Percentiles rank a stretch among this genome's conserved stretches.
These are phyloP conservation scores for Scaptodrosophila lebanonensis DNA, from an alignment of 1,140 invertebrate genomes.

Conservation along the genomic window DNA sequence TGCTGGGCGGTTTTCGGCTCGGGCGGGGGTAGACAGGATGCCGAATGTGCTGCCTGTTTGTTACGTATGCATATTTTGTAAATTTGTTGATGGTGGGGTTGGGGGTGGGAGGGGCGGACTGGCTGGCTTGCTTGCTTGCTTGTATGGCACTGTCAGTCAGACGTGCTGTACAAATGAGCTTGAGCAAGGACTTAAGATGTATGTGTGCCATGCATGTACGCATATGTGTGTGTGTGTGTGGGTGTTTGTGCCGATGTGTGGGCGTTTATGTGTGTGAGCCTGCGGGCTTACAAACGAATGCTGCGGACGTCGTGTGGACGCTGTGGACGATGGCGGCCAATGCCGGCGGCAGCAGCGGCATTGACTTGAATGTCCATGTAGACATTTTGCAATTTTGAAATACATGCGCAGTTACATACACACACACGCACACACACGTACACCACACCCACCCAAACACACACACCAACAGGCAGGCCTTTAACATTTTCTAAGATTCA, in stretches of 20 bases:
- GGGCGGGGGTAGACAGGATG: constrained; percentile 43
- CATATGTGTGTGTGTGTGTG: constrained; percentile 8
- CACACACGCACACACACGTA: constrained; percentile 24
- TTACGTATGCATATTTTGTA: constrained; percentile 68
- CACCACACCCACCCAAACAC: background rate
- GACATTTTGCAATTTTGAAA: constrained; percentile 74
- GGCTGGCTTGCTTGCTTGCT: background rate
- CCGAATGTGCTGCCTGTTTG: constrained; percentile 66
- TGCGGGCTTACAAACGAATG: background rate
- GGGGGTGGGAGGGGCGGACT: background rate
- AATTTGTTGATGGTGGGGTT: background rate
- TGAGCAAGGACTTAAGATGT: constrained; percentile 71
- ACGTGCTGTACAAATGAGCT: constrained; percentile 62
- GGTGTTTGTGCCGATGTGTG: background rate
- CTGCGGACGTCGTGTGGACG: constrained; percentile 30
- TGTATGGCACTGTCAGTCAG: constrained; percentile 28
- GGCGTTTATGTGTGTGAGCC: background rate
- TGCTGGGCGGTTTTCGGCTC: background rate
- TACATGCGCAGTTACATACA: constrained; percentile 58
- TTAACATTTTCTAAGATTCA: constrained; percentile 76
- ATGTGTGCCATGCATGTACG: constrained; percentile 25
- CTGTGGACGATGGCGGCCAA: constrained; percentile 46
- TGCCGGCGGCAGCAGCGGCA: constrained; percentile 43
- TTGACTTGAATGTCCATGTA: constrained; percentile 66
- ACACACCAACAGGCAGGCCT: constrained; percentile 35